A percentile compares a stretch with the other conserved stretches of the same genome.
phyloP scores from a whole-genome alignment of 2,888 invertebrate genomes.

The Rhagonycha fulva region DNA sequence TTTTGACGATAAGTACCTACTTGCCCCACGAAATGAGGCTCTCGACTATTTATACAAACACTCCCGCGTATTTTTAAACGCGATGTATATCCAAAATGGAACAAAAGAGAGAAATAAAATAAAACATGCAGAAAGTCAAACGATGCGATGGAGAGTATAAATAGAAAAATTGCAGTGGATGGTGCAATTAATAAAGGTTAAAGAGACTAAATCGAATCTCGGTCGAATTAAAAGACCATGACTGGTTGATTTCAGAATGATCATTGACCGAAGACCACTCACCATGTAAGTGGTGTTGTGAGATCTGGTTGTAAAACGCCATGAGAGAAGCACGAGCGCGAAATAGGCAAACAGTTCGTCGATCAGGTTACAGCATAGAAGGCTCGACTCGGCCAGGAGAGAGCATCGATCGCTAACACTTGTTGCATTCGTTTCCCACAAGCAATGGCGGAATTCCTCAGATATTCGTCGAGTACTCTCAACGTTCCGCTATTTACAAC shows the following conservation, averaged over 20 bases:
- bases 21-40: conserved; percentile 28
- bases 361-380: conserved; percentile 32
- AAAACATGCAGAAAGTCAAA: neutral
- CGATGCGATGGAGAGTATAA: neutral
- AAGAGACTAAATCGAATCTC: neutral
- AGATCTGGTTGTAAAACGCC: conserved; percentile 21
- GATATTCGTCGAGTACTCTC: conserved; percentile 46
- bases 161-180: neutral
- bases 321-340: conserved; percentile 33
- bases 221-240: conserved; percentile 23
- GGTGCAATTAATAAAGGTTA: neutral
- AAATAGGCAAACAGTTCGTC: conserved; percentile 20
- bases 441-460: conserved; percentile 58
- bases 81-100: neutral
- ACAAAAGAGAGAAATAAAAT: neutral
- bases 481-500: conserved; percentile 1
- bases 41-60: conserved; percentile 32
- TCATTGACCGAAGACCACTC: conserved; percentile 26
- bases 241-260: conserved; percentile 17
- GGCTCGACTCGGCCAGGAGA: conserved; percentile 36
- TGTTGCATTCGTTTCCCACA: conserved; percentile 43
- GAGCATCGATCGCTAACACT: conserved; percentile 43
- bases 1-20: conserved; percentile 23
- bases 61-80: conserved; percentile 26
- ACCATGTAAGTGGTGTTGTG: conserved; percentile 16